phyloP scores from a whole-genome alignment of 92 coral and sea anemone species.

The Montipora capitata region DNA sequence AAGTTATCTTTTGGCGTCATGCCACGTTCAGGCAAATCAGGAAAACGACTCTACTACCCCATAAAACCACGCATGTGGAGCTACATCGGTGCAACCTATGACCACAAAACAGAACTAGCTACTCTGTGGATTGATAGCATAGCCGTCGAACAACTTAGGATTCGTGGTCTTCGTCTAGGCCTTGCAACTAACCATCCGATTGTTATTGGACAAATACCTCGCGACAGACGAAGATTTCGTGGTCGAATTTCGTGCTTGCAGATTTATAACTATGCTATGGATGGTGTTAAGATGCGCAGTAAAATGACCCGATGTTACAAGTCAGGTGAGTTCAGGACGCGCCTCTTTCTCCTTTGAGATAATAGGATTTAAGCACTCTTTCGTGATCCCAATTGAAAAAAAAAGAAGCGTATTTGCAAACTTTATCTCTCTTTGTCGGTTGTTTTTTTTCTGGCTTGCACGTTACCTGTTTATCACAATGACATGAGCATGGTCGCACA shows the following conservation, averaged over 20 bases:
- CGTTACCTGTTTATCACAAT: too few relatives aligned
- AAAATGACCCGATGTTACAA: conserved; percentile 63
- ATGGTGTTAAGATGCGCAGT: conserved; percentile 43
- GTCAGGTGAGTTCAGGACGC: conserved; percentile 47
- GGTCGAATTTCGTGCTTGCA: conserved; percentile 73
- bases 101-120: conserved; percentile 60
- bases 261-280: conserved; percentile 60
- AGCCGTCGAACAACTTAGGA: conserved; percentile 34
- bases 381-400: too few relatives aligned
- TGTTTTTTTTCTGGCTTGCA: too few relatives aligned
- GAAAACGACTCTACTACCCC: conserved; percentile 26
- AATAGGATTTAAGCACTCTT: too few relatives aligned
- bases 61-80: conserved; percentile 70
- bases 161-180: conserved; percentile 55
- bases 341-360: too few relatives aligned
- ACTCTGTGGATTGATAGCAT: conserved; percentile 55
- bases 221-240: conserved; percentile 70
- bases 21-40: conserved; percentile 48
- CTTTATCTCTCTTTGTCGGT: too few relatives aligned
- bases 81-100: conserved; percentile 70
- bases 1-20: conserved; percentile 52
- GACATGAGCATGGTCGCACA: too few relatives aligned
- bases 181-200: conserved; percentile 68
- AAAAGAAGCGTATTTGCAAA: too few relatives aligned
- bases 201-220: conserved; percentile 57